Conservation (phyloP, 2,888 invertebrate genomes). For the Linyphia triangularis region DNA sequence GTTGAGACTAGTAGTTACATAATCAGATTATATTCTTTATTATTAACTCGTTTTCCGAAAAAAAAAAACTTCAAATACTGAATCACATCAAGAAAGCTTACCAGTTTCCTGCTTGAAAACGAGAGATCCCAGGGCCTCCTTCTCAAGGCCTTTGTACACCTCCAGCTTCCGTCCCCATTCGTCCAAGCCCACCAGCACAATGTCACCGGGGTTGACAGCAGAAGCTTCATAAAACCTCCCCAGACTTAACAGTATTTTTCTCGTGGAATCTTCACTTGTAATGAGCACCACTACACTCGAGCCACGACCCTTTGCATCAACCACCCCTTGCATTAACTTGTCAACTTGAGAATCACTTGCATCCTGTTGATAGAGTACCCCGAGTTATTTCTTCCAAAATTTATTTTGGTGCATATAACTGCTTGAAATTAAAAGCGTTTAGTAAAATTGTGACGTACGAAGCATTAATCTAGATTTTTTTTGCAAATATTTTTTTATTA, state of each 20-base stretch:
- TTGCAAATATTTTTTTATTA: too few relatives aligned
- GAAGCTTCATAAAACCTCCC: conserved; percentile 52
- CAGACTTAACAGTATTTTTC: conserved; percentile 37
- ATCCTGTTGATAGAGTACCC: too few relatives aligned
- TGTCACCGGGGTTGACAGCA: conserved; percentile 42
- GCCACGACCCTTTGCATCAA: conserved; percentile 61
- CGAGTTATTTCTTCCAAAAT: too few relatives aligned
- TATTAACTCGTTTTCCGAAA: too few relatives aligned
- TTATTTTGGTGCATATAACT: too few relatives aligned
- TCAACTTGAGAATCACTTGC: conserved; percentile 8
- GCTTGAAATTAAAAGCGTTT: too few relatives aligned
- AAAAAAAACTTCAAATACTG: too few relatives aligned
- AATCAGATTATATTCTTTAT: not conserved
- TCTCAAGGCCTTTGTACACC: conserved; percentile 65
- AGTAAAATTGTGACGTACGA: too few relatives aligned
- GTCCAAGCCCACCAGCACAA: conserved; percentile 64
- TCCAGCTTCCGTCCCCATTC: conserved; percentile 67
- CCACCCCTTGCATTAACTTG: conserved; percentile 41
- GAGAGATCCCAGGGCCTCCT: conserved; percentile 65
- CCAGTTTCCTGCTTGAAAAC: conserved; percentile 66
- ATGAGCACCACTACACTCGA: conserved; percentile 70
- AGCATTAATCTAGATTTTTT: not conserved
- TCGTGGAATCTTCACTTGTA: conserved; percentile 42
- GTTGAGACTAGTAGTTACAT: too few relatives aligned
- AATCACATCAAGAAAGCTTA: not conserved